Evolutionary conservation across 2,113 vertebrate genomes (phyloP), one percentile per base, ranked within the genome.

Genomic region (Pheucticus melanocephalus): DNA sequence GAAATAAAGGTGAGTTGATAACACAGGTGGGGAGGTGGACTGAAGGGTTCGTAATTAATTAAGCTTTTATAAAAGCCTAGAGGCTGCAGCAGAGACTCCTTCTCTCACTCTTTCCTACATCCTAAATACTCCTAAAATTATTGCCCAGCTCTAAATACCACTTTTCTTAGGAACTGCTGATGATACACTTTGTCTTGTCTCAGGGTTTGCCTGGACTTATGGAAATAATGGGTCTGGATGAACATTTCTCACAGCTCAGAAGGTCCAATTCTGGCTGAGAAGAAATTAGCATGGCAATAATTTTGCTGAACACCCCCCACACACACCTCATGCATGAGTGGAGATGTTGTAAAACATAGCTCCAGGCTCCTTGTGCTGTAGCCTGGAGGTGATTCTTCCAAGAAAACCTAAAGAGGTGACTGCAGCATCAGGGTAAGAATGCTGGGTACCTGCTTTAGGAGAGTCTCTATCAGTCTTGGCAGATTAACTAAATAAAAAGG

Each of bases 361-460:
- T 56, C 17, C 16, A 53, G 48, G 27, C 11, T 77, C 33, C 54
- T 53, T 45, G 25, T 72, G 2, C 15, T 3, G 1, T 4, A 33
- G 23, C 0, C 4, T 54, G 30, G 42, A 79, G 28, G 31, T 39
- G 9, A 47, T 69, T n/a, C 3, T 53, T 64, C 65, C 44, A 1
- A 2, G 31, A 18, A 53, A 57, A 53, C 22, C 18, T 13, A 0
- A 0, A 0, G 6, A 39, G 40, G 40, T 40, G 51, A 9, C 60
- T 45, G 15, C 14, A 80, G 37, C 22, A 2, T 21, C 6, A 21
- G 30, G 50, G 8, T 4, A 5, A 1, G 28, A 2, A 20, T 4
- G n/a, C n/a, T 68, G 11, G 11, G 28, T 8, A 13, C 16, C 39
- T 60, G 51, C 24, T 76, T 71, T 23, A 28, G 53, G 21, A 64